Base-by-base conservation (phyloP, 2,888 invertebrate species). In the Idaea aversata region DNA sequence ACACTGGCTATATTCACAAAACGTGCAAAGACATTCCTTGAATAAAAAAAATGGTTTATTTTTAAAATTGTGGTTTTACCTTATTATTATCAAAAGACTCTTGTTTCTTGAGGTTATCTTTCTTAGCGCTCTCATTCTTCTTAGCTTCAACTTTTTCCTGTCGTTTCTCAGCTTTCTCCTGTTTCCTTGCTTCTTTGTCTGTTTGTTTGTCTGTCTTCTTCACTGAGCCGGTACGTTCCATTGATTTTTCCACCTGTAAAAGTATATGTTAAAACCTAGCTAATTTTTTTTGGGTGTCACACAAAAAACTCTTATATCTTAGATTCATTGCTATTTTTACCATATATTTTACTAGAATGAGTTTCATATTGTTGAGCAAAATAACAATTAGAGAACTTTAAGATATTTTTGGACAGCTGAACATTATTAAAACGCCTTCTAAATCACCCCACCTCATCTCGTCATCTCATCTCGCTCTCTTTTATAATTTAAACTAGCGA, bases 1-100 rank as follows among this genome's bases (percentile, higher is more conserved):
- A n/a, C n/a, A n/a, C n/a, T n/a, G n/a, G 61, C 47, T 57, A 10
- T 10, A 15, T 15, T 15, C 13, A 15, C 57, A 15, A 15, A 5
- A 15, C 13, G 57, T 5, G 57, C 13, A 3, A 10, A 15, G 57
- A 3, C 57, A n/a, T 58, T 58, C 4, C n/a, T 58, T 58, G 58
- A n/a, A 58, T 58, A n/a, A n/a, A 58, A 5, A 58, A 15, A 58
- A 10, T 15, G 2, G 5, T 61, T 64, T 25, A 25, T 38, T 57
- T 3, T 25, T 25, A 25, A 25, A 25, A 25, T 2, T 2, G 25
- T 3, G 25, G 25, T 15, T 67, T 57, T 70, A 92, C 92, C 86
- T 91, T 91, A 69, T 79, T 82, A 25, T 77, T 76, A 75, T 93
- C 92, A 68, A 90, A 82, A 65, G 92, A 91, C 63, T 93, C 92